Conservation (phyloP, 1,140 invertebrate species). For the Sycobia sp. region DNA sequence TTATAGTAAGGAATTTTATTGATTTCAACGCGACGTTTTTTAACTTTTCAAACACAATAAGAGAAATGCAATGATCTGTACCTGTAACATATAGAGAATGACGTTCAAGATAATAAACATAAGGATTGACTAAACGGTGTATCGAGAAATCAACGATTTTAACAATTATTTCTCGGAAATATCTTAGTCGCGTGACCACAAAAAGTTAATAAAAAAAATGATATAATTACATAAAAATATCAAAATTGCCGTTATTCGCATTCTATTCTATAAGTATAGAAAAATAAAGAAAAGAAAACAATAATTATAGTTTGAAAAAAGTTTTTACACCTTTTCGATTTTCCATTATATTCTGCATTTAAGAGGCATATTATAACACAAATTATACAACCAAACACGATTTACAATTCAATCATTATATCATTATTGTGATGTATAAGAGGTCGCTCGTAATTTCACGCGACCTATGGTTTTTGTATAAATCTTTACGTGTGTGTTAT, state of each 20-base stretch:
- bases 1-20: constrained; percentile 23
- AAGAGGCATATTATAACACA: constrained; percentile 48
- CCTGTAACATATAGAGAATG: not conserved
- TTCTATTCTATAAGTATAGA: not conserved
- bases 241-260: not conserved
- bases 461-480: constrained; percentile 27
- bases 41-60: constrained; percentile 17
- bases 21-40: constrained; percentile 24
- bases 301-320: constrained; percentile 21
- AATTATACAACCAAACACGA: constrained; percentile 53
- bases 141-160: constrained; percentile 5
- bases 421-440: constrained; percentile 42
- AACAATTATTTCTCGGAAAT: not conserved
- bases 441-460: constrained; percentile 45
- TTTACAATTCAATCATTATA: constrained; percentile 50
- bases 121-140: not conserved
- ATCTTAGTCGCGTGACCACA: not conserved
- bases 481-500: too few species aligned
- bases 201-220: constrained; percentile 8
- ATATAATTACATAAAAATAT: not conserved
- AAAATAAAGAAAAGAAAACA: constrained; percentile 7
- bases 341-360: constrained; percentile 54
- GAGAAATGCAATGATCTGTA: constrained; percentile 7
- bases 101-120: not conserved
- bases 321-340: constrained; percentile 40